Percentiles rank a stretch among this genome's conserved stretches.
Conservation (phyloP, 1,140 invertebrate species). For the Drosophila tristis region DNA sequence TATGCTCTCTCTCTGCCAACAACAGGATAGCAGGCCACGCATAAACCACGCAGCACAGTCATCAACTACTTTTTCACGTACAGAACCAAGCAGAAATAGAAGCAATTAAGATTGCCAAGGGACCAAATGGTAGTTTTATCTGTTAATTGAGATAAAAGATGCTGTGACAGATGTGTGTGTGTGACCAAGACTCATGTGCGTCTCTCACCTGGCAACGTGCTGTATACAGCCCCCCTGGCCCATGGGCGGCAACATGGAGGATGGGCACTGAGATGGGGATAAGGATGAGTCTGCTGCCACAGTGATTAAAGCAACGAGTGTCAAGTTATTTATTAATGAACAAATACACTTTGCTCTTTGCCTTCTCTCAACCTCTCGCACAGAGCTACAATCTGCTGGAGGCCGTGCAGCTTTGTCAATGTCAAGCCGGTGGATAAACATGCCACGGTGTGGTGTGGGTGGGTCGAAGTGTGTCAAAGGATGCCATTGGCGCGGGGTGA, state of each 20-base stretch:
- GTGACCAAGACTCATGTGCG: slow-evolving; percentile 39
- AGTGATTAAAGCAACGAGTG: slow-evolving; percentile 71
- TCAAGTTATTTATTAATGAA: slow-evolving; percentile 78
- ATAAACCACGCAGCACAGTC: slow-evolving; percentile 5
- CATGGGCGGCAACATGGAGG: not conserved
- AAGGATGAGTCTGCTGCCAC: slow-evolving; percentile 1
- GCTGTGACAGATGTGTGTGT: slow-evolving; percentile 42
- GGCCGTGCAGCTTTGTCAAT: slow-evolving; percentile 42
- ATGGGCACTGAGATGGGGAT: not conserved
- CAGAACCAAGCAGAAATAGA: slow-evolving; percentile 20
- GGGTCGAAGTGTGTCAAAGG: slow-evolving; percentile 1
- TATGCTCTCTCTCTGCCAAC: too few relatives aligned
- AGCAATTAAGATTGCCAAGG: slow-evolving; percentile 33
- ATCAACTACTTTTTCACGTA: slow-evolving; percentile 23
- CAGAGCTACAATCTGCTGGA: slow-evolving; percentile 14
- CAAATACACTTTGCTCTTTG: slow-evolving; percentile 53
- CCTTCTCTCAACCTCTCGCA: slow-evolving; percentile 23
- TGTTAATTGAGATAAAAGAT: slow-evolving; percentile 42
- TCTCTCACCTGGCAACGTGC: slow-evolving; percentile 44
- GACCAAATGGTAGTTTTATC: slow-evolving; percentile 39
- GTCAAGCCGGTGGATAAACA: slow-evolving; percentile 36
- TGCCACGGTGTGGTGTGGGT: too few relatives aligned
- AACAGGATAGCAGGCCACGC: slow-evolving; percentile 26
- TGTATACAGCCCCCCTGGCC: not conserved
- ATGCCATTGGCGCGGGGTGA: not conserved